Conservation (phyloP, 2,888 invertebrate species). For the Byasa hedistus region DNA sequence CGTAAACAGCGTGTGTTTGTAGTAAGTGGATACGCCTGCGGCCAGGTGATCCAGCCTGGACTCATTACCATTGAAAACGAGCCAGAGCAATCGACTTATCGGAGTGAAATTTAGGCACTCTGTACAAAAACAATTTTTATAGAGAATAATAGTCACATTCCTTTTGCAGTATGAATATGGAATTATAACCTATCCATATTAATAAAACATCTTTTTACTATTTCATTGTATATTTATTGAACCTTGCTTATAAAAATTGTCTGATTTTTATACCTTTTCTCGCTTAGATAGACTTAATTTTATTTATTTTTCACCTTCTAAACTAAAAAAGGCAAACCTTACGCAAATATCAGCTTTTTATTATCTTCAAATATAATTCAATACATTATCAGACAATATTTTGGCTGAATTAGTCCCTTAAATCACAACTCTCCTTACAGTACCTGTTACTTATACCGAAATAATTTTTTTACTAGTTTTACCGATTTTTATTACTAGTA, state of each 20-base stretch:
- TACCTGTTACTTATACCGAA: too few species aligned
- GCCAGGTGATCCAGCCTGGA: conserved; percentile 28
- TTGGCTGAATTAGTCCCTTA: too few species aligned
- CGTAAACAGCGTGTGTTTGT: conserved; percentile 38
- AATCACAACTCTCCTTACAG: too few species aligned
- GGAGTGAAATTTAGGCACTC: conserved; percentile 9
- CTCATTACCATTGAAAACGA: conserved; percentile 29
- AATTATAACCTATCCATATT: background rate
- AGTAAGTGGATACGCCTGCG: conserved; percentile 36
- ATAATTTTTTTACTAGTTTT: too few species aligned
- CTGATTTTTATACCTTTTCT: too few species aligned
- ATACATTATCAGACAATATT: background rate
- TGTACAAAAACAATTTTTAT: background rate
- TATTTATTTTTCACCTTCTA: background rate
- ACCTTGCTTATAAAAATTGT: too few species aligned
- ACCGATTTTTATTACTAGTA: too few species aligned
- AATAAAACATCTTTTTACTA: background rate
- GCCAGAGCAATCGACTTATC: conserved; percentile 22
- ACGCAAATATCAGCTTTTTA: background rate
- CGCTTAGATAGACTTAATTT: too few species aligned
- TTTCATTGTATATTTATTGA: background rate
- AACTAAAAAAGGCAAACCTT: background rate
- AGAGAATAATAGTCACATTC: background rate
- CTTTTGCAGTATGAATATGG: background rate
- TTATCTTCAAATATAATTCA: too few species aligned